Percentiles rank a stretch among this genome's conserved stretches.
Conservation (phyloP, 2,888 invertebrate genomes). For the Dryobotodes eremita region DNA sequence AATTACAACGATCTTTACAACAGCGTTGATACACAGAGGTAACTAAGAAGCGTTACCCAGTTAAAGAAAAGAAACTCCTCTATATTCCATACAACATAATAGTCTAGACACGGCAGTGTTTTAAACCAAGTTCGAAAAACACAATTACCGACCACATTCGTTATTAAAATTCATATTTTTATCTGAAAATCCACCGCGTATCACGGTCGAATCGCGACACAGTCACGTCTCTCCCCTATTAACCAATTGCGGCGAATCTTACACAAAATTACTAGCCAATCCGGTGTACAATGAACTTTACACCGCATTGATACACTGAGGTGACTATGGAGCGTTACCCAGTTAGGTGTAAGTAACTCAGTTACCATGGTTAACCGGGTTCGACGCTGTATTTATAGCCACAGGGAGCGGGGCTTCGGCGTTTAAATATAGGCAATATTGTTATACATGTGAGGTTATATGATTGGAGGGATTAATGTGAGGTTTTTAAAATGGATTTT, state of each 20-base stretch:
- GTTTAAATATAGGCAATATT: conserved; percentile 40
- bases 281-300: conserved; percentile 50
- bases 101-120: neutral
- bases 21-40: conserved; percentile 56
- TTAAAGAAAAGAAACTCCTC: conserved; percentile 41
- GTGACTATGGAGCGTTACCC: conserved; percentile 53
- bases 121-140: neutral
- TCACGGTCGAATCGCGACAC: neutral
- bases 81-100: neutral
- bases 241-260: conserved; percentile 14
- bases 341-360: conserved; percentile 70
- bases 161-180: neutral
- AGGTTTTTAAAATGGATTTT: neutral
- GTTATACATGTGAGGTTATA: conserved; percentile 23
- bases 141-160: neutral
- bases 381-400: conserved; percentile 70
- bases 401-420: conserved; percentile 36
- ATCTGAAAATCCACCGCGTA: neutral
- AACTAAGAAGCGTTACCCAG: conserved; percentile 55
- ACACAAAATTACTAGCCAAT: conserved; percentile 47
- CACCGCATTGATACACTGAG: conserved; percentile 55
- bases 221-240: neutral
- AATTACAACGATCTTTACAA: conserved; percentile 52
- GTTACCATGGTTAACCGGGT: conserved; percentile 70
- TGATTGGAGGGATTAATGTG: conserved; percentile 9